These are phyloP conservation scores for Protosalanx chinensis DNA, from an alignment of 2,797 vertebrate genomes.

Conservation along the genomic window DNA sequence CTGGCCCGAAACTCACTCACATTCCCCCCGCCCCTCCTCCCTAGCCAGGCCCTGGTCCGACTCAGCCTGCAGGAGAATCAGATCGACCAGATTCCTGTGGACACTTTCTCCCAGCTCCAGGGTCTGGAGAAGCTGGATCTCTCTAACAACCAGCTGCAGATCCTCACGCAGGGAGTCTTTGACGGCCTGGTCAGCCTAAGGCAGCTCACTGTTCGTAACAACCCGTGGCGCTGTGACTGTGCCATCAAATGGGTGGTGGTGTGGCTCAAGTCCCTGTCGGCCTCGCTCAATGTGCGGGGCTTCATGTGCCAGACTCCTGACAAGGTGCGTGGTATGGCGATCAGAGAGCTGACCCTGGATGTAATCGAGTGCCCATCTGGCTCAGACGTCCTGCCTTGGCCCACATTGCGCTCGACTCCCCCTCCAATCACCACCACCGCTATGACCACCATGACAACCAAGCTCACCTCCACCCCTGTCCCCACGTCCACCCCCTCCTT, in stretches of 20 bases:
- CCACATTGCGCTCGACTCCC: slow-evolving; percentile 76
- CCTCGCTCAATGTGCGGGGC: slow-evolving; percentile 87
- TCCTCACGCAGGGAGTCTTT: slow-evolving; percentile 87
- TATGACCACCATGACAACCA: slow-evolving; percentile 49
- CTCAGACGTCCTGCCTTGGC: slow-evolving; percentile 67
- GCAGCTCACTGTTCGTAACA: slow-evolving; percentile 89
- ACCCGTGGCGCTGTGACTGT: slow-evolving; percentile 95
- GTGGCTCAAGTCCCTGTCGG: slow-evolving; percentile 89
- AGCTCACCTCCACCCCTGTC: slow-evolving; percentile 27
- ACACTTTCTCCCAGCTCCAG: slow-evolving; percentile 83
- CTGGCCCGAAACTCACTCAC: slow-evolving; percentile 92
- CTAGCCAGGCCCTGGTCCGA: slow-evolving; percentile 82
- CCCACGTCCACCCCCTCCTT: slow-evolving; percentile 61
- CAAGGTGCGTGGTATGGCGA: slow-evolving; percentile 91
- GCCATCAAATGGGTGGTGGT: slow-evolving; percentile 92
- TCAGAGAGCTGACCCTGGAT: slow-evolving; percentile 92
- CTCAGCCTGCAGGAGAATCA: slow-evolving; percentile 97
- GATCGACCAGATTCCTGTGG: slow-evolving; percentile 88
- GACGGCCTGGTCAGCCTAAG: slow-evolving; percentile 84
- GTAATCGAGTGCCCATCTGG: slow-evolving; percentile 86
- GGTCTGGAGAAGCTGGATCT: slow-evolving; percentile 91
- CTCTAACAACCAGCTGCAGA: slow-evolving; percentile 89
- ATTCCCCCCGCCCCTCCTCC: slow-evolving; percentile 86
- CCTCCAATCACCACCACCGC: slow-evolving; percentile 58
- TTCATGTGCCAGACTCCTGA: slow-evolving; percentile 93